Evolutionary conservation across 2,888 invertebrate species (phyloP).

Genomic region (Ariolimax columbianus): DNA sequence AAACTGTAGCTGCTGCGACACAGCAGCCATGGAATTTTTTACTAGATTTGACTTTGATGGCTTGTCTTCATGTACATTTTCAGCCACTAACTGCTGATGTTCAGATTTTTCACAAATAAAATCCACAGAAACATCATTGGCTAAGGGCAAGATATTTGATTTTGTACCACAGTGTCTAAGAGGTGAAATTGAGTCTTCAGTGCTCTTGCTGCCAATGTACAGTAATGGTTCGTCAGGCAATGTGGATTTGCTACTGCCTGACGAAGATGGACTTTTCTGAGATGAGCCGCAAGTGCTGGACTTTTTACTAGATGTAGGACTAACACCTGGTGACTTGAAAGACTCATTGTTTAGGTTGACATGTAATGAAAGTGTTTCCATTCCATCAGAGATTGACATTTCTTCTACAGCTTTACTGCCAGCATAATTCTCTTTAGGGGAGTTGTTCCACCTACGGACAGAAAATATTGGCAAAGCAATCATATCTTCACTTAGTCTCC

Average conservation of each 20-base stretch:
- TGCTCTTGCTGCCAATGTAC: constrained; percentile 23
- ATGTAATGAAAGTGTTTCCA: constrained; percentile 15
- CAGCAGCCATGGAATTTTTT: not conserved
- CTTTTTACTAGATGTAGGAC: constrained; percentile 13
- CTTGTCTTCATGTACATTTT: not conserved
- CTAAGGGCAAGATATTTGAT: not conserved
- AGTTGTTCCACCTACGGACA: constrained; percentile 32
- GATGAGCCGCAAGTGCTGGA: constrained; percentile 5
- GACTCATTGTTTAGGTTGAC: constrained; percentile 3
- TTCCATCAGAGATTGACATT: constrained; percentile 20
- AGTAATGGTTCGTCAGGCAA: not conserved
- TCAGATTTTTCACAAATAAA: not conserved
- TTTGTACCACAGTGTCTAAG: not conserved
- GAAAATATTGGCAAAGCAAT: constrained; percentile 48
- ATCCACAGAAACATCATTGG: not conserved
- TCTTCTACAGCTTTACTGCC: constrained; percentile 2
- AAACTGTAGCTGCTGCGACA: not conserved
- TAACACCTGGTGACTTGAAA: constrained; percentile 20
- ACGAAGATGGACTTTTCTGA: not conserved
- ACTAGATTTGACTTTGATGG: not conserved
- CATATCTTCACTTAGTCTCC: constrained; percentile 52
- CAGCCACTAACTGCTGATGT: not conserved
- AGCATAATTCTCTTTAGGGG: constrained; percentile 32
- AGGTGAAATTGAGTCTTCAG: not conserved
- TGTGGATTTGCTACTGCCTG: not conserved